Evolutionary conservation across 2,113 vertebrate genomes (phyloP), one percentile per base, ranked within the genome.

Genomic region (Grus americana): DNA sequence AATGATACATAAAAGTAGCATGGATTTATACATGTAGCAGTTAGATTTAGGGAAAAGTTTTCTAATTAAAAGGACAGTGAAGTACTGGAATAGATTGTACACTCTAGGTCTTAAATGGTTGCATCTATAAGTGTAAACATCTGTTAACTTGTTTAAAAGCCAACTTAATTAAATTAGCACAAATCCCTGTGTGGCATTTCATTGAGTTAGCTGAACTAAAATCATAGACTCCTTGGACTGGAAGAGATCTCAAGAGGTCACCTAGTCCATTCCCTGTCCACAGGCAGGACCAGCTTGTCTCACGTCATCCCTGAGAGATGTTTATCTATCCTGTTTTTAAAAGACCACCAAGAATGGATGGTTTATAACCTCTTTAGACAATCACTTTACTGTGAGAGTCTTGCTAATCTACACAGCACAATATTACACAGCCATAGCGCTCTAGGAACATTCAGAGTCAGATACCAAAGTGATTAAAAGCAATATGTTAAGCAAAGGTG

Each of bases 91-190:
- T 54, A 83, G 27, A 49, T 36, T 86, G 24, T 21, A 44, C 9
- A 12, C 10, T 61, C 44, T 36, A 61, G 24, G 19, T 24, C 19
- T 83, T 70, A 38, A 90, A 61, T 52, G 11, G 55, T 65, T 94
- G 17, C 40, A 76, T 90, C 46, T 57, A 3, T 80, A 90, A 88
- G 49, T 42, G n/a, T 23, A 96, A 97, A 88, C 91, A 90, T 94
- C 82, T 96, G 94, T 88, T 88, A 92, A 73, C 46, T 95, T 88
- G 34, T 80, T 90, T 80, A 83, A 90, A 92, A 86, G 59, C 36
- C 86, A 94, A 17, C 26, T 36, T 86, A 93, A 95, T 93, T 83
- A 71, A 88, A 83, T 92, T 76, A 86, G 22, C 46, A 70, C 21
- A 79, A 86, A 93, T 86, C 54, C 63, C 86, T 79, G 15, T 42